Evolutionary conservation across 1,140 invertebrate genomes (phyloP), one percentile per base, ranked within the genome.

Genomic region (Panulirus ornatus): DNA sequence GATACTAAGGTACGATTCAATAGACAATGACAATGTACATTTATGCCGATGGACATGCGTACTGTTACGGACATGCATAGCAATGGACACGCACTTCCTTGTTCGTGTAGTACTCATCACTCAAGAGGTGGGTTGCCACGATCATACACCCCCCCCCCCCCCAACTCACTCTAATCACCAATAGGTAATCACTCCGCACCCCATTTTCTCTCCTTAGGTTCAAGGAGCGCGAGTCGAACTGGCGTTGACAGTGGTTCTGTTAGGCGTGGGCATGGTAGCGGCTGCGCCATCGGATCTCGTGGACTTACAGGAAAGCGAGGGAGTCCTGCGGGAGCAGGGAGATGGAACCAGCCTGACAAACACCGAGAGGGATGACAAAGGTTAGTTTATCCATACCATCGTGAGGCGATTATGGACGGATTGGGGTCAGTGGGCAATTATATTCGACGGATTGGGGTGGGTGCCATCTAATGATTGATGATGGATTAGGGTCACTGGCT

Each of bases 221-320:
- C n/a, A n/a, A n/a, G n/a, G n/a, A n/a, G n/a, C n/a, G n/a, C n/a
- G n/a, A n/a, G n/a, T n/a, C n/a, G n/a, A n/a, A 30, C n/a, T 70
- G 66, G 54, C 66, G 63, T 84, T 19, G 83, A 40, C 11, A 66
- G n/a, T 47, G 66, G 66, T 84, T 27, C 22, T 78, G 16, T 6
- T 6, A 34, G 42, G 44, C 27, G 40, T 44, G 66, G 83, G 83
- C 36, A 42, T 84, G 27, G 42, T 34, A 1, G 0, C 38, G 14
- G 66, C 83, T 19, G 83, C 83, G 51, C 78, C 76, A 36, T 34
- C 42, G 14, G 54, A 79, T 6, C 34, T 27, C 8, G 47, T 63
- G 16, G 30, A 30, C 11, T 1, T 75, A 2, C 36, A 63, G 8
- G 47, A 36, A 14, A 8, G 11, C 2, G 36, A 6, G 0, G 40